Conservation (phyloP, 2,888 invertebrate species). For the Himalopsyche japonica region DNA sequence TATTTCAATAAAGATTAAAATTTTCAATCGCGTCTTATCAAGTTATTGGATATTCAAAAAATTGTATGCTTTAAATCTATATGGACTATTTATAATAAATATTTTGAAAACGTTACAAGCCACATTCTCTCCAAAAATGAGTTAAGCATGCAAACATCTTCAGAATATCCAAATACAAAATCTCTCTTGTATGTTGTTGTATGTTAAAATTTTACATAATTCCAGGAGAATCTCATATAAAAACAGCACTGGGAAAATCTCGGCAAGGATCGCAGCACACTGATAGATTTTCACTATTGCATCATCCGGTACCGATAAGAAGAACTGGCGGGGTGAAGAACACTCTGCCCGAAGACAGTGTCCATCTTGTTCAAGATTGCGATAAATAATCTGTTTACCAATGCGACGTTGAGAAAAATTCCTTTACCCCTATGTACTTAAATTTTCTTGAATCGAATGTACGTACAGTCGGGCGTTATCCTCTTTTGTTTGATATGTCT, state of each 20-base stretch:
- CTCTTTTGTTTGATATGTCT: background rate
- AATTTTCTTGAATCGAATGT: background rate
- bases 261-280: conserved; percentile 47
- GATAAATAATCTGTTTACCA: conserved; percentile 47
- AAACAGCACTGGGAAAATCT: conserved; percentile 51
- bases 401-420: background rate
- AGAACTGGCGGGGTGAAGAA: conserved; percentile 44
- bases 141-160: too few relatives aligned
- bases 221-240: conserved; percentile 56
- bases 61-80: too few relatives aligned
- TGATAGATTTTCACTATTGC: conserved; percentile 54
- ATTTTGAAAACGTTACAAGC: too few relatives aligned
- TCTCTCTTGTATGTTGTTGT: too few relatives aligned
- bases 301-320: conserved; percentile 53
- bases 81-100: too few relatives aligned
- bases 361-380: conserved; percentile 45
- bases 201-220: too few relatives aligned
- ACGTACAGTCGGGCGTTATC: background rate
- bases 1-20: background rate
- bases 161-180: too few relatives aligned
- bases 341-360: conserved; percentile 37
- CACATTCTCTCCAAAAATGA: too few relatives aligned
- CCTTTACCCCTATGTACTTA: conserved; percentile 1
- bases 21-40: too few relatives aligned
- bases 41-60: too few relatives aligned